These are phyloP conservation scores for Dromius quadrimaculatus DNA, from an alignment of 2,888 invertebrate species.

Conservation along the genomic window DNA sequence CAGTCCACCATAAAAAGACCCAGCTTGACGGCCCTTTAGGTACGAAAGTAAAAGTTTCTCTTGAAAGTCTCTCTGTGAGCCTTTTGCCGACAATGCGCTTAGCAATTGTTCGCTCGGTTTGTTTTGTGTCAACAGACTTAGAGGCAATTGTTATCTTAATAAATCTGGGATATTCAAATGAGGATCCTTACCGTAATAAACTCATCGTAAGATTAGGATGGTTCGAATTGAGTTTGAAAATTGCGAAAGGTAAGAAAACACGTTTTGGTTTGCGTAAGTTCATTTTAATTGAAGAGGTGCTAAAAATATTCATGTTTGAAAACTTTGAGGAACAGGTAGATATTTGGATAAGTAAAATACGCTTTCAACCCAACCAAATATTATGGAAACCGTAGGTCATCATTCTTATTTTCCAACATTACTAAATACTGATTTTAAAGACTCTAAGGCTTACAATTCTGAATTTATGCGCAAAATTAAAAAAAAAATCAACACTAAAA, in stretches of 20 bases:
- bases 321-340: too few species aligned
- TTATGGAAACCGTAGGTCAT: too few species aligned
- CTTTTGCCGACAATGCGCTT: slow-evolving; percentile 16
- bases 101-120: slow-evolving; percentile 11
- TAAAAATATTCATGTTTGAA: too few species aligned
- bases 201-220: slow-evolving; percentile 10
- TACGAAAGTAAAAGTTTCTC: slow-evolving; percentile 39
- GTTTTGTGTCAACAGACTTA: slow-evolving; percentile 5
- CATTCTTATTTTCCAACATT: too few species aligned
- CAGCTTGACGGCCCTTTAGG: slow-evolving; percentile 16
- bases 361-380: too few species aligned
- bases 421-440: too few species aligned
- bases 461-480: too few species aligned
- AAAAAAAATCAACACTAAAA: too few species aligned
- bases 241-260: not conserved
- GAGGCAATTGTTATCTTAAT: slow-evolving; percentile 13
- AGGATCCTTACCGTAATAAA: not conserved
- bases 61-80: too few species aligned
- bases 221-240: not conserved
- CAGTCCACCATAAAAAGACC: slow-evolving; percentile 9
- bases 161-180: slow-evolving; percentile 6
- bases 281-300: not conserved
- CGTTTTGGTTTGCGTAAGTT: not conserved
- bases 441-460: too few species aligned
- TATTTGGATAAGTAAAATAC: too few species aligned